Percentiles rank a stretch among this genome's conserved stretches.
Conservation (phyloP, 35 echinoderm and acorn worm genomes). For the Apostichopus parvimensis region DNA sequence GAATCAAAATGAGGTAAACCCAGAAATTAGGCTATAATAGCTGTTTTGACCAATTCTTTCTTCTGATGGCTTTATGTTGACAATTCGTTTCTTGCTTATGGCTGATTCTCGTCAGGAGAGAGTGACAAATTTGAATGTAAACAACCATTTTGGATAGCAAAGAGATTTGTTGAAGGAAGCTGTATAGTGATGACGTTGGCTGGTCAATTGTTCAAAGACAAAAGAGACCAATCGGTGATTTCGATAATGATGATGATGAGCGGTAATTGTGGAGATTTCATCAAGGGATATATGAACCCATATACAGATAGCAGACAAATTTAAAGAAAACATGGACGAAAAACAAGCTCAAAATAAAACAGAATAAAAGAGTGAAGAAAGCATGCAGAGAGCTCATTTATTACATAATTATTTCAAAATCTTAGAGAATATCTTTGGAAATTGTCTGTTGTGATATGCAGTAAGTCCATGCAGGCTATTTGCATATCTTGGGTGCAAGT, state of each 20-base stretch:
- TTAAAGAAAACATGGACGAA: too few relatives aligned
- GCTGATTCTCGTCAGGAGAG: not conserved
- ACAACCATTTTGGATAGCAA: slow-evolving; percentile 20
- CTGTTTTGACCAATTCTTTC: slow-evolving; percentile 16
- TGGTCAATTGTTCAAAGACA: not conserved
- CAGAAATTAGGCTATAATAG: not conserved
- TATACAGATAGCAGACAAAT: too few relatives aligned
- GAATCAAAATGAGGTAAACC: not conserved
- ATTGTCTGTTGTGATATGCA: too few relatives aligned
- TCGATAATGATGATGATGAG: not conserved
- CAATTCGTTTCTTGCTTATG: too few relatives aligned
- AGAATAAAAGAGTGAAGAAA: too few relatives aligned
- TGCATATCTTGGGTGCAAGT: too few relatives aligned
- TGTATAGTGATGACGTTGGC: not conserved
- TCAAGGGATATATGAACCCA: too few relatives aligned
- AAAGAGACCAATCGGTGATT: not conserved
- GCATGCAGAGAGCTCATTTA: too few relatives aligned
- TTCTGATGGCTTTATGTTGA: not conserved
- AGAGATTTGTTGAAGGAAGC: not conserved
- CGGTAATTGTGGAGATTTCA: not conserved
- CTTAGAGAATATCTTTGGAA: too few relatives aligned
- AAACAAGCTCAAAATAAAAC: too few relatives aligned
- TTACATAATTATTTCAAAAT: too few relatives aligned
- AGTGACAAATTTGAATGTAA: slow-evolving; percentile 47
- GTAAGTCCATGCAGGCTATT: too few relatives aligned